Base-by-base conservation (phyloP, 2,113 vertebrate genomes). In the Onychostruthus taczanowskii region DNA sequence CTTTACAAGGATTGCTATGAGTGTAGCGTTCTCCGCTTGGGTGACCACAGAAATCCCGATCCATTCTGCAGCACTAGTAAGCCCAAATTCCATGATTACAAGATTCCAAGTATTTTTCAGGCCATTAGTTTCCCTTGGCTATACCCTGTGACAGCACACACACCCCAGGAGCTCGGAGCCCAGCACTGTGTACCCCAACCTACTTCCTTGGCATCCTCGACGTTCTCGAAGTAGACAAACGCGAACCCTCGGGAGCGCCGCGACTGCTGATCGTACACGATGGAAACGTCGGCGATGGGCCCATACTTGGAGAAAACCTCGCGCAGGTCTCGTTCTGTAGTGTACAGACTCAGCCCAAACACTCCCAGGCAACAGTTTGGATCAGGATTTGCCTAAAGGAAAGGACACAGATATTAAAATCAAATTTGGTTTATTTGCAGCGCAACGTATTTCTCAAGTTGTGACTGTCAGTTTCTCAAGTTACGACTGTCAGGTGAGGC, bases 261-360 rank as follows among this genome's bases (percentile, higher is more conserved):
- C 2, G 99, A 99, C 90, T 99, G 99, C 96, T 99, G 99, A 92
- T 99, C 99, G 26, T 99, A 99, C 56, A 99, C 99, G 21, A 99
- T 99, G 90, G 97, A 98, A 73, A 99, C 99, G 33, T 99, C 99
- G 1, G 98, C 97, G 85, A 99, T 98, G 33, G 99, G 99, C 63
- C 99, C 99, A 23, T 99, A 99, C 91, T 99, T 99, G 70, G 99
- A 99, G 96, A 99, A 99, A 14, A 99, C 99, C 52, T 99, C 99
- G 93, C 98, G 98, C 80, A 99, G 97, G 91, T 99, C 99, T 90
- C 99, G 98, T 80, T 99, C 99, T 58, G 99, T 99, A 81, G 99
- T 99, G 96, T 99, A 99, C 72, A 99, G 97, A 70, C 99, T 99
- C 97, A 99, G 97, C 12, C 99, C 99, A 97, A 99, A 99, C 69